Percentiles rank a stretch among this genome's conserved stretches.
Evolutionary conservation across 2,113 vertebrate species (phyloP).

Genomic region (Percina caprodes): DNA sequence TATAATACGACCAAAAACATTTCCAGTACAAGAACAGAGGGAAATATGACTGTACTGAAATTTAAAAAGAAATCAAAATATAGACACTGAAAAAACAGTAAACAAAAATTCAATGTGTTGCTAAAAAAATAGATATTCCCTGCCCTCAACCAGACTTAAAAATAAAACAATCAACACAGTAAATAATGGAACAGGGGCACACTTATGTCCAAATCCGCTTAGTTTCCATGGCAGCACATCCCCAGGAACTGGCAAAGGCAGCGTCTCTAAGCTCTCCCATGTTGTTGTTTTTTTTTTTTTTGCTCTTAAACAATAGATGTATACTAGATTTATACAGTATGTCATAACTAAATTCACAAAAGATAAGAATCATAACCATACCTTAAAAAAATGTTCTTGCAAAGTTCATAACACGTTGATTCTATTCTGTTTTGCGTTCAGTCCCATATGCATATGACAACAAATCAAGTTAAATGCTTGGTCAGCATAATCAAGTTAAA

Average conservation of each 20-base stretch:
- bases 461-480: conserved; percentile 87
- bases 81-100: conserved; percentile 68
- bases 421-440: conserved; percentile 80
- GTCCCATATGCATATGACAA: conserved; percentile 84
- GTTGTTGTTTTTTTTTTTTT: conserved; percentile 45
- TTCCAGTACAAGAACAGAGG: conserved; percentile 78
- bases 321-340: conserved; percentile 87
- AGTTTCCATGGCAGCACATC: conserved; percentile 81
- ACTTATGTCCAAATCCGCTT: conserved; percentile 76
- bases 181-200: conserved; percentile 75
- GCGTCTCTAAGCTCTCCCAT: conserved; percentile 64
- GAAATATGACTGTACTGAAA: conserved; percentile 78
- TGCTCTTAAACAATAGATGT: conserved; percentile 83
- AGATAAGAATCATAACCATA: conserved; percentile 79
- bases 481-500: conserved; percentile 85
- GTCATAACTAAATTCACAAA: conserved; percentile 90
- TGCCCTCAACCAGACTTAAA: conserved; percentile 77
- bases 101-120: conserved; percentile 69
- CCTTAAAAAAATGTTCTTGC: conserved; percentile 81
- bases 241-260: conserved; percentile 73
- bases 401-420: conserved; percentile 84
- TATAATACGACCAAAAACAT: conserved; percentile 73
- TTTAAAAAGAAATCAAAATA: conserved; percentile 29
- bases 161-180: conserved; percentile 74
- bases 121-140: conserved; percentile 79